Percentiles rank a stretch among this genome's conserved stretches.
Evolutionary conservation across 2,113 vertebrate genomes (phyloP).

Genomic region (Oryctolagus cuniculus): mOryCun1.1 NC_091446.1:43300001-43300500

Average conservation of each 20-base stretch:
- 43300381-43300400: background rate
- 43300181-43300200: background rate
- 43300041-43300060: background rate
- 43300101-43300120: background rate
- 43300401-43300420: background rate
- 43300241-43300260: background rate
- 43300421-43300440: background rate
- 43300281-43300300: background rate
- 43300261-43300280: background rate
- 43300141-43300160: background rate
- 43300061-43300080: background rate
- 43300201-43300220: background rate
- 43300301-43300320: background rate
- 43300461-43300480: background rate
- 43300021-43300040: background rate
- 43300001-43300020: background rate
- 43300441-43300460: background rate
- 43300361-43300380: background rate
- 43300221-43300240: background rate
- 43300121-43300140: background rate
- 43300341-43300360: background rate
- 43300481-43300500: background rate
- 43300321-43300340: background rate
- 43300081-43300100: background rate
- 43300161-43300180: background rate